Percentiles rank a stretch among this genome's conserved stretches.
Evolutionary conservation across 2,797 vertebrate species (phyloP).

Genomic region (Anas georgica): DNA sequence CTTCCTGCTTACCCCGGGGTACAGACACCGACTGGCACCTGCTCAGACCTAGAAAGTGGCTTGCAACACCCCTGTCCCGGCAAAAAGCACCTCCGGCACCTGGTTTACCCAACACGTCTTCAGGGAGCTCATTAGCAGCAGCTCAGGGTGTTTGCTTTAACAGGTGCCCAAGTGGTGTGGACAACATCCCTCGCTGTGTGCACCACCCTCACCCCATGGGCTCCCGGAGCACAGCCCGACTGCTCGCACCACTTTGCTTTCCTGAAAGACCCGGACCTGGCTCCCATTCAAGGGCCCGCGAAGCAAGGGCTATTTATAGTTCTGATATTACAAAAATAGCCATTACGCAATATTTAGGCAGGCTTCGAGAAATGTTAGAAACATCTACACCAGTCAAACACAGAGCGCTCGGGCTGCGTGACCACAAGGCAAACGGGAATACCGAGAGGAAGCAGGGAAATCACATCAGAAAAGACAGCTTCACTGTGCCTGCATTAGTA

Average conservation of each 20-base stretch:
- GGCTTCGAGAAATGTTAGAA: background rate
- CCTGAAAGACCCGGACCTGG: background rate
- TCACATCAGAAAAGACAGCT: background rate
- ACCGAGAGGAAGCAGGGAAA: background rate
- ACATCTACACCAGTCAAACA: background rate
- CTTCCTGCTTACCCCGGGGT: background rate
- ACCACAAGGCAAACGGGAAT: background rate
- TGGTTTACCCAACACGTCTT: background rate
- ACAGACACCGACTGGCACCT: background rate
- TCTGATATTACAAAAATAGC: background rate
- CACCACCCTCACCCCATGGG: background rate
- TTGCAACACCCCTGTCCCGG: background rate
- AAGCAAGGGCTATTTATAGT: background rate
- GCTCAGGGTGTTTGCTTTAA: background rate
- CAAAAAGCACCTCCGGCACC: background rate
- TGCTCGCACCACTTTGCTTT: background rate
- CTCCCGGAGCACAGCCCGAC: background rate
- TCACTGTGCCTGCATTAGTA: background rate
- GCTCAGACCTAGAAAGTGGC: background rate
- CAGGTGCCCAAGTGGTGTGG: background rate
- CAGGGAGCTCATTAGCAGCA: constrained; percentile 2
- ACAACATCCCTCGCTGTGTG: fast-evolving
- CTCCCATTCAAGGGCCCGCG: background rate
- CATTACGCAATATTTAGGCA: background rate
- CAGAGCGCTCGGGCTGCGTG: background rate